Percentiles rank a stretch among this genome's conserved stretches.
Conservation (phyloP, 1,140 invertebrate genomes). For the Eriocheir sinensis region DNA sequence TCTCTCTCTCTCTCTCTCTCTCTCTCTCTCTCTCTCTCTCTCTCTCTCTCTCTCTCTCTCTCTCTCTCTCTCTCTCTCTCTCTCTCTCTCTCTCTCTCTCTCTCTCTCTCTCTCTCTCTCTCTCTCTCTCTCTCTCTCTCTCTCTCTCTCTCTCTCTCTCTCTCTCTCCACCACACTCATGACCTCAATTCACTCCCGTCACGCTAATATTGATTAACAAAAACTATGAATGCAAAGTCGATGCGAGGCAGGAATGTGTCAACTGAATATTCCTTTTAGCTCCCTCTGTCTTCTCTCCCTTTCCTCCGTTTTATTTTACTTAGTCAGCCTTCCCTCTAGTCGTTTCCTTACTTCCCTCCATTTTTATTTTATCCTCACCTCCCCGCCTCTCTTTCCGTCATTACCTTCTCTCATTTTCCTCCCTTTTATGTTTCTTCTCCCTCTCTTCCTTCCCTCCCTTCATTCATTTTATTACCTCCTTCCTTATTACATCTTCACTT, state of each 20-base stretch:
- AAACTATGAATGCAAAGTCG: neutral
- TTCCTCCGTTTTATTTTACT: too few species aligned
- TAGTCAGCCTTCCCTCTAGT: too few species aligned
- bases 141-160: conserved; percentile 1
- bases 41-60: too few species aligned
- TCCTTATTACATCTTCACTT: neutral
- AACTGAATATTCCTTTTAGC: neutral
- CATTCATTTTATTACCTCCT: neutral
- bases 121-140: conserved; percentile 4
- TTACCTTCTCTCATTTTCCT: too few species aligned
- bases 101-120: conserved; percentile 20
- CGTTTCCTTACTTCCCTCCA: too few species aligned
- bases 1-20: too few species aligned
- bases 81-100: neutral
- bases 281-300: neutral
- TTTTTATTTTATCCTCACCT: too few species aligned
- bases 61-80: too few species aligned
- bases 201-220: neutral
- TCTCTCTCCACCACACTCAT: neutral
- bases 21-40: too few species aligned
- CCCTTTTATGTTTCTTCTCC: too few species aligned
- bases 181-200: neutral
- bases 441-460: neutral
- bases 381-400: too few species aligned
- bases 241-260: neutral